Evolutionary conservation across 2,797 vertebrate species (phyloP).

Genomic region (Phalloptychus januarius): DNA sequence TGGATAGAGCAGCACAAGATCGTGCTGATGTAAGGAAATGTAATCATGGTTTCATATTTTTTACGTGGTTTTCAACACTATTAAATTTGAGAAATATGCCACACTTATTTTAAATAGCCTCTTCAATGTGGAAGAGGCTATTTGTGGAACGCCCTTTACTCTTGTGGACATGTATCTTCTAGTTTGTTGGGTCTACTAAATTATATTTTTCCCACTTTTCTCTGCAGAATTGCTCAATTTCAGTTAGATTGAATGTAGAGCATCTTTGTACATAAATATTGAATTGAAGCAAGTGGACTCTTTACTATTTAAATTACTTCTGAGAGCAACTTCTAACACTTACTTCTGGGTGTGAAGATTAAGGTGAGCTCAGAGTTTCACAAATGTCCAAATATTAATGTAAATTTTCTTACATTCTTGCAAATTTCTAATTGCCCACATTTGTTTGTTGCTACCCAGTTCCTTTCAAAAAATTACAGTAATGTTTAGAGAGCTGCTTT

Average conservation of each 20-base stretch:
- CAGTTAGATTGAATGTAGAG: neutral
- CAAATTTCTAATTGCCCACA: neutral
- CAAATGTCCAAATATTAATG: too few relatives aligned
- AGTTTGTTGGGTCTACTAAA: neutral
- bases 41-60: too few relatives aligned
- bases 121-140: too few relatives aligned
- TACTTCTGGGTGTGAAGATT: neutral
- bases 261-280: neutral
- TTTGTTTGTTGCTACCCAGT: neutral
- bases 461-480: neutral
- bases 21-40: neutral
- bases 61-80: neutral
- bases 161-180: neutral
- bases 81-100: neutral
- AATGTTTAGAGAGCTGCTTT: neutral
- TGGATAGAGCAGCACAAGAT: neutral
- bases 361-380: neutral
- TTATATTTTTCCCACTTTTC: neutral
- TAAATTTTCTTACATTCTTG: neutral
- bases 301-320: neutral
- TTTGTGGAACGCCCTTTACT: neutral
- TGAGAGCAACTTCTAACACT: neutral
- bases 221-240: neutral
- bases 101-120: neutral
- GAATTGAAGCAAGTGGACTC: neutral